Evolutionary conservation across 2,888 invertebrate species (phyloP).

Genomic region (Apotomis turbidana): DNA sequence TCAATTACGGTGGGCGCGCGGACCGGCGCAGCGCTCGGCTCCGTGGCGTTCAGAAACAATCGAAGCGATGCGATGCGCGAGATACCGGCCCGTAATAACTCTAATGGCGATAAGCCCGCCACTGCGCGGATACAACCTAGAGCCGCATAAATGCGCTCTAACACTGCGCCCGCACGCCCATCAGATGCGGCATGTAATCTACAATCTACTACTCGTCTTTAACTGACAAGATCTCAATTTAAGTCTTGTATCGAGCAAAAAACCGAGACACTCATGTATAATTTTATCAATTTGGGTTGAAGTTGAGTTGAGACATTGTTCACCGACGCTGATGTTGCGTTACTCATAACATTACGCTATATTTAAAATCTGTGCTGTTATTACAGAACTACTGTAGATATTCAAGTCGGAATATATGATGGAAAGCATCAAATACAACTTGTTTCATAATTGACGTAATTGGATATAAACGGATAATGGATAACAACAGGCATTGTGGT

Average conservation of each 20-base stretch:
- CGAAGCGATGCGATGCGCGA: slow-evolving; percentile 81
- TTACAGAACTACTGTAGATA: neutral
- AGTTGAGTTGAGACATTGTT: neutral
- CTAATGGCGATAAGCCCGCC: slow-evolving; percentile 81
- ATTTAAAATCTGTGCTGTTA: too few species aligned
- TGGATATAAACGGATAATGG: slow-evolving; percentile 31
- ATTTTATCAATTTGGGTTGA: slow-evolving; percentile 24
- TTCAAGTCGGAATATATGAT: too few species aligned
- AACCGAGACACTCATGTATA: slow-evolving; percentile 6
- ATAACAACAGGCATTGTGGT: slow-evolving; percentile 39
- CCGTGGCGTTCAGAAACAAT: slow-evolving; percentile 80
- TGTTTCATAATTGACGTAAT: slow-evolving; percentile 34
- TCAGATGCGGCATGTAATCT: slow-evolving; percentile 64
- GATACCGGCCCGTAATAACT: slow-evolving; percentile 81
- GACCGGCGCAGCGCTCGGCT: slow-evolving; percentile 63
- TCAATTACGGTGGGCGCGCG: slow-evolving; percentile 80
- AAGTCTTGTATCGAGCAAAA: slow-evolving; percentile 16
- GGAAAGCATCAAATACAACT: slow-evolving; percentile 4
- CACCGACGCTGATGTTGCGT: neutral
- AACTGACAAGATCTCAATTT: slow-evolving; percentile 40
- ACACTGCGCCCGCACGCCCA: slow-evolving; percentile 62
- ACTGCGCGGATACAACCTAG: slow-evolving; percentile 67
- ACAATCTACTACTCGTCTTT: slow-evolving; percentile 48
- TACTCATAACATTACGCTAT: neutral
- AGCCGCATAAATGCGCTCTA: slow-evolving; percentile 50